A percentile compares a stretch with the other conserved stretches of the same genome.
Conservation (phyloP, 2,797 vertebrate species). For the Syndactyla subalaris region DNA sequence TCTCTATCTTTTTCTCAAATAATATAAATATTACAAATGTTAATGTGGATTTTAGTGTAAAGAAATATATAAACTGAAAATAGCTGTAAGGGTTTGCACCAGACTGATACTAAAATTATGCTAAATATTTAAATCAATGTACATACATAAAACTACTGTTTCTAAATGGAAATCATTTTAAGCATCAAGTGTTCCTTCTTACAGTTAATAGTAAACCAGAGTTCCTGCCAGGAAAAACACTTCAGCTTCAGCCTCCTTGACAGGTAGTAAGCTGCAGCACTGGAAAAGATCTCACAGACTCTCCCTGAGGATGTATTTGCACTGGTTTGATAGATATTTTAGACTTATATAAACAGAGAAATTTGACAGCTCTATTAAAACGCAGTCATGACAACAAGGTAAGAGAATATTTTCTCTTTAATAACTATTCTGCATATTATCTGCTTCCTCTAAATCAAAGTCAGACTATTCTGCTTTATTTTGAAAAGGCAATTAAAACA, state of each 20-base stretch:
- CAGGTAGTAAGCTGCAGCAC: slow-evolving; percentile 43
- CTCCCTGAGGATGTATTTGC: slow-evolving; percentile 33
- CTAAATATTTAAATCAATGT: slow-evolving; percentile 63
- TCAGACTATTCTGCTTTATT: slow-evolving; percentile 48
- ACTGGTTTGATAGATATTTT: slow-evolving; percentile 59
- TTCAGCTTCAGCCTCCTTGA: neutral
- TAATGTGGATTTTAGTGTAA: neutral
- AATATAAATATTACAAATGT: neutral
- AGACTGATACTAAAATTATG: slow-evolving; percentile 13
- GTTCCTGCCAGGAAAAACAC: neutral
- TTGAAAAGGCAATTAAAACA: neutral
- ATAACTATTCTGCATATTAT: slow-evolving; percentile 20
- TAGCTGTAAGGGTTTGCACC: neutral
- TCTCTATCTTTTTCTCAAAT: neutral
- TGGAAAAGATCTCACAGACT: slow-evolving; percentile 5
- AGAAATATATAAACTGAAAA: neutral
- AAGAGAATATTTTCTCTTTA: slow-evolving; percentile 46
- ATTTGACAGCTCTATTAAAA: slow-evolving; percentile 22
- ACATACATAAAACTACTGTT: slow-evolving; percentile 24
- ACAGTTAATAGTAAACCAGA: neutral
- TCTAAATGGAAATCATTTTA: slow-evolving; percentile 47
- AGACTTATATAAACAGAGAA: slow-evolving; percentile 42
- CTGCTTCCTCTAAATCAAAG: slow-evolving; percentile 8
- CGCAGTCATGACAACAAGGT: slow-evolving; percentile 40
- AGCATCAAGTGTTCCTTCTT: slow-evolving; percentile 39